Evolutionary conservation across 2,113 vertebrate genomes (phyloP).

Genomic region (Hippocampus zosterae): DNA sequence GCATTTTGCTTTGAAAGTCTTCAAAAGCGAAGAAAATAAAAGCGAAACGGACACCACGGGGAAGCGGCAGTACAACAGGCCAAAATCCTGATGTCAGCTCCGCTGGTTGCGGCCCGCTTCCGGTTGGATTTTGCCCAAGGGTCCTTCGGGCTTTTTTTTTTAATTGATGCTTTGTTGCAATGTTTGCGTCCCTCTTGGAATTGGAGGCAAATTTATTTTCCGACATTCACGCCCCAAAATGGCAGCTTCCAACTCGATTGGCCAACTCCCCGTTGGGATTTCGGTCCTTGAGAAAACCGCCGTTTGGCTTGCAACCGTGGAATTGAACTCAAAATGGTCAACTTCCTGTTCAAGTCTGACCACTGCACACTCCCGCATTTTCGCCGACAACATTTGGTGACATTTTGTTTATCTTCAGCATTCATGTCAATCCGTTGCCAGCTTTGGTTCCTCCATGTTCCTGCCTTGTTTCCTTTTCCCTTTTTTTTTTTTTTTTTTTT

Average conservation of each 20-base stretch:
- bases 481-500: no score
- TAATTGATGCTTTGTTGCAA: no score
- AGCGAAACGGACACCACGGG: not conserved
- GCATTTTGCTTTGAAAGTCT: not conserved
- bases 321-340: no score
- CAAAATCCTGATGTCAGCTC: not conserved
- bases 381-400: no score
- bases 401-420: not conserved
- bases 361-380: not conserved
- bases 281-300: no score
- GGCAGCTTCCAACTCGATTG: no score
- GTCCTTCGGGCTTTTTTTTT: not conserved
- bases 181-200: no score
- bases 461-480: not conserved
- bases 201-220: no score
- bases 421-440: slow-evolving; percentile 29
- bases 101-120: not conserved
- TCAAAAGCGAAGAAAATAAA: not conserved
- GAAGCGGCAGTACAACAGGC: not conserved
- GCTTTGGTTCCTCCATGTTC: slow-evolving; percentile 12
- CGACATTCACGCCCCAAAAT: no score
- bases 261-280: no score
- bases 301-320: not conserved
- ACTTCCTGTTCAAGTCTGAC: not conserved
- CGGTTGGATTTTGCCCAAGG: not conserved